These are phyloP conservation scores for Agrypnus murinus DNA, from an alignment of 2,888 invertebrate species.

Conservation along the genomic window DNA sequence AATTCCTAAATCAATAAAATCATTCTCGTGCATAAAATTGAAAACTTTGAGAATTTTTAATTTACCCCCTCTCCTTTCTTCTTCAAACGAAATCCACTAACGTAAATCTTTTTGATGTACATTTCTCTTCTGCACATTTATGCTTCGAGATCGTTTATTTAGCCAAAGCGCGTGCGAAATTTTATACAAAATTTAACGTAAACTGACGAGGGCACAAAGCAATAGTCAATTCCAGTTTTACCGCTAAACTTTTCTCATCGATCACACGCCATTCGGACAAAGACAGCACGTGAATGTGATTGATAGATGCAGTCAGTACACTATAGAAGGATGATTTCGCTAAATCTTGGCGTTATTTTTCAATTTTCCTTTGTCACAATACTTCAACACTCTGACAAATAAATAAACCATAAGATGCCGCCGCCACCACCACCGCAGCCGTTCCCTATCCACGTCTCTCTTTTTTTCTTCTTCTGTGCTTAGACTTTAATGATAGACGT, in stretches of 20 bases:
- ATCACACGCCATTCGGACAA: conserved; percentile 43
- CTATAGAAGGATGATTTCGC: conserved; percentile 40
- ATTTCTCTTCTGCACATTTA: conserved; percentile 9
- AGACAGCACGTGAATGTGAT: conserved; percentile 41
- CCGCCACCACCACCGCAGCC: no score
- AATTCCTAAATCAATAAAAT: no score
- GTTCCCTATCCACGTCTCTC: no score
- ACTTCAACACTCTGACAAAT: conserved; percentile 27
- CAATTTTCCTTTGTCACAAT: conserved; percentile 33
- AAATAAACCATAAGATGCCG: conserved; percentile 26
- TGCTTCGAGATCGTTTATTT: conserved; percentile 33
- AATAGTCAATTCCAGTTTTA: conserved; percentile 44
- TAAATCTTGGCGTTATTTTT: conserved; percentile 41
- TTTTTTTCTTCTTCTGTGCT: no score
- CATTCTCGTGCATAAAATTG: no score
- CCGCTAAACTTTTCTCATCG: conserved; percentile 43
- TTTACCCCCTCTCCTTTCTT: no score
- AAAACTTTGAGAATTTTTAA: no score
- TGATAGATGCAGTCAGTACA: conserved; percentile 43
- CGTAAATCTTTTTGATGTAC: no score
- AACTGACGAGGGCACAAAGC: conserved; percentile 43
- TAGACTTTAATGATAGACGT: no score
- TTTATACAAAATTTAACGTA: conserved; percentile 42
- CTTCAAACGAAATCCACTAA: no score
- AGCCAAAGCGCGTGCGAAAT: conserved; percentile 33